Evolutionary conservation across 2,888 invertebrate species (phyloP), one percentile per base, ranked within the genome.

Genomic region (Nephrocerus scutellatus): DNA sequence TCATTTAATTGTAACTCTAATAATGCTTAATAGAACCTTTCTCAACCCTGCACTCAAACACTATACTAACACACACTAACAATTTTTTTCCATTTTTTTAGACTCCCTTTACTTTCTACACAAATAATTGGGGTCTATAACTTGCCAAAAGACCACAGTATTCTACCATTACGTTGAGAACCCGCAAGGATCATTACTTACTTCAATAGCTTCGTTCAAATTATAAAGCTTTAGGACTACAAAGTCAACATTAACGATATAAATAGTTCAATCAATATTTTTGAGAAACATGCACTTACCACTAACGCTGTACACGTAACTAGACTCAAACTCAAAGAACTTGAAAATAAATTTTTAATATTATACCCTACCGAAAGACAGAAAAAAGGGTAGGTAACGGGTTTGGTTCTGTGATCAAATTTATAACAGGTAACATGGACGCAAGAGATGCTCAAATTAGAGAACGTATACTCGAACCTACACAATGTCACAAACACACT

Each of bases 391-490:
- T 47, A 3, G 32, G 42, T n/a, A 30, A 44, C 19, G 47, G 44
- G 16, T 31, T 47, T 13, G 36, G 44, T 2, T 36, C 23, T 4
- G 26, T 37, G 29, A 35, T 44, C n/a, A 42, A 47, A 39, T 28
- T 34, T n/a, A 34, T 46, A n/a, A 44, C 46, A n/a, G 47, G 41
- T 21, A 47, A 45, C 20, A 43, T 47, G 43, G 47, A 43, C 29
- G 24, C 30, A 13, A 36, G 31, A 8, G 42, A 43, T 29, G 37
- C 33, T n/a, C 16, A 26, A 23, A 25, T 21, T 13, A 21, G 25
- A 26, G 6, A 15, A 38, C 14, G 19, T 34, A 10, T 20, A 29
- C 24, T 29, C 18, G n/a, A 20, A 41, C 10, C 9, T 20, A 10
- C 14, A 37, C 28, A 22, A 12, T 10, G 33, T 44, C 13, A 30